phyloP scores from a whole-genome alignment of 2,113 vertebrate genomes.

The Ceyx cyanopectus region DNA sequence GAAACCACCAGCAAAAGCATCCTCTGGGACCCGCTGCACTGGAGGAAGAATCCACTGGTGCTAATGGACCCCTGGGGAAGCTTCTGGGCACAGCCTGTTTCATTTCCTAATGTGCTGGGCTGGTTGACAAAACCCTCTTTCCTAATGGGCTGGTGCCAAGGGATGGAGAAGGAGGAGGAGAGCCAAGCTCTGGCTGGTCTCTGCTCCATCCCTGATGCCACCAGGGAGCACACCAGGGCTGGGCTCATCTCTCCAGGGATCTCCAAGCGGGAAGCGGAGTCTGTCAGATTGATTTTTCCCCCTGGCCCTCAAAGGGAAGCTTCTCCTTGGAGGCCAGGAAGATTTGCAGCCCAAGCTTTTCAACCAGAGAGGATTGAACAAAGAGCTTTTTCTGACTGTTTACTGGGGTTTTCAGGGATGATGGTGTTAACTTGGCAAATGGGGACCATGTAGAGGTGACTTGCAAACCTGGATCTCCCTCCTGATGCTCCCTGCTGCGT shows the following conservation, averaged over 20 bases:
- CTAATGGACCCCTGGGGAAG: constrained; percentile 13
- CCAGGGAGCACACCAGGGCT: neutral
- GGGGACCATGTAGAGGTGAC: neutral
- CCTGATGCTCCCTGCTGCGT: neutral
- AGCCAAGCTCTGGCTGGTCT: neutral
- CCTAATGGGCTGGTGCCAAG: neutral
- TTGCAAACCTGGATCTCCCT: neutral
- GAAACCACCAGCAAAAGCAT: neutral
- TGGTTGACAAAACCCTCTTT: neutral
- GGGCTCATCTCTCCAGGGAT: neutral
- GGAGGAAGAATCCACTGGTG: neutral
- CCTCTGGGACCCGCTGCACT: neutral
- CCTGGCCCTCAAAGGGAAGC: neutral
- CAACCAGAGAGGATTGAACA: neutral
- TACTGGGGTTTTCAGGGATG: neutral
- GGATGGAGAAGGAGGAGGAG: neutral
- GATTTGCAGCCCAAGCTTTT: neutral
- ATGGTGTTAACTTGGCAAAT: neutral
- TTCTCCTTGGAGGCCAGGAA: neutral
- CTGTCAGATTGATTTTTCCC: neutral
- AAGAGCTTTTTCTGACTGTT: neutral
- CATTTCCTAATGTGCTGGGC: neutral
- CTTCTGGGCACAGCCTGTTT: constrained; percentile 2
- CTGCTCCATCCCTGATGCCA: neutral
- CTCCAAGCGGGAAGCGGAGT: neutral